Evolutionary conservation across 2,888 invertebrate species (phyloP).

Genomic region (Eilema sororculum): DNA sequence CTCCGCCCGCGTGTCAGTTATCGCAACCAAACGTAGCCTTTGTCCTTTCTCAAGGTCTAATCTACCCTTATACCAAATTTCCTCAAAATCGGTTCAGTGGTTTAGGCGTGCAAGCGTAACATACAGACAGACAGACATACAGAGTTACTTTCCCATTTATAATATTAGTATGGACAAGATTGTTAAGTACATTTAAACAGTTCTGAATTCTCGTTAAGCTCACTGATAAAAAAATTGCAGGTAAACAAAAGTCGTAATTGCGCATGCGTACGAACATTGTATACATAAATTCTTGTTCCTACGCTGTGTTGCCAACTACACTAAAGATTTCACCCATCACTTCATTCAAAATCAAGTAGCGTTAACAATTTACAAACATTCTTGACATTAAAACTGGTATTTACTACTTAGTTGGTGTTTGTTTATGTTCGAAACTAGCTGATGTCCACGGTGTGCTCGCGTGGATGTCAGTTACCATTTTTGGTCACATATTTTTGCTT

Average conservation of each 20-base stretch:
- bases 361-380: slow-evolving; percentile 19
- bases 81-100: no score
- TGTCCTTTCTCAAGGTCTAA: no score
- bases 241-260: background rate
- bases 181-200: background rate
- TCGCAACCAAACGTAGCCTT: no score
- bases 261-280: slow-evolving; percentile 18
- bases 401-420: slow-evolving; percentile 22
- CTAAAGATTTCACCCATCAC: slow-evolving; percentile 37
- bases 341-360: slow-evolving; percentile 16
- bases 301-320: slow-evolving; percentile 21
- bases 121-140: no score
- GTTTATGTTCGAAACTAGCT: slow-evolving; percentile 2
- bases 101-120: no score
- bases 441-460: background rate
- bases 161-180: background rate
- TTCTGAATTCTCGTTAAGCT: background rate
- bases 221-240: background rate
- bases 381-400: slow-evolving; percentile 21
- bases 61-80: no score
- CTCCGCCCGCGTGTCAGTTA: no score
- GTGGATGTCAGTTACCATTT: background rate
- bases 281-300: slow-evolving; percentile 15
- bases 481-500: background rate
- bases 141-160: no score